These are phyloP conservation scores for Anabas testudineus DNA, from an alignment of 2,797 vertebrate genomes.

Conservation along the genomic window DNA sequence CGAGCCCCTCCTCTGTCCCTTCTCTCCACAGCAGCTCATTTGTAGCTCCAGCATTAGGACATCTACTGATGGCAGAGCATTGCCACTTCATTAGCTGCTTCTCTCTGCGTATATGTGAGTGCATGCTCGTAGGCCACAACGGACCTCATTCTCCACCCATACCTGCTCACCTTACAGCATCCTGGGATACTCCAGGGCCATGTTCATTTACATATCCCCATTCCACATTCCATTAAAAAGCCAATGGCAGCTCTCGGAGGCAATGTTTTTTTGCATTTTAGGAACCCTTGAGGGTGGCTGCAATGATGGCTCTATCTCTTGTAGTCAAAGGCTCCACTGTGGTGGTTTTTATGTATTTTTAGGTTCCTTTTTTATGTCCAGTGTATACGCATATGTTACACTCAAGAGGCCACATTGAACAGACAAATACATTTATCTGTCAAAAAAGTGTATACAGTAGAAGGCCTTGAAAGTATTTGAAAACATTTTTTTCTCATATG, in stretches of 20 bases:
- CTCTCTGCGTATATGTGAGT: conserved; percentile 37
- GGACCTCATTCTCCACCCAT: conserved; percentile 58
- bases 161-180: conserved; percentile 64
- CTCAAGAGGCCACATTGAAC: conserved; percentile 12
- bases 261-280: conserved; percentile 31
- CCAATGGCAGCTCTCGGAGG: conserved; percentile 52
- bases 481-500: neutral
- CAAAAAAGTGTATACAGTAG: neutral
- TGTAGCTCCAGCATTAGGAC: conserved; percentile 64
- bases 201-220: conserved; percentile 69
- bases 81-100: conserved; percentile 79
- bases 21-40: conserved; percentile 68
- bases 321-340: conserved; percentile 48
- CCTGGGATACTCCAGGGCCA: conserved; percentile 49
- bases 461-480: neutral
- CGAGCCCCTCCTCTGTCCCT: conserved; percentile 24
- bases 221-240: conserved; percentile 60
- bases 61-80: conserved; percentile 61
- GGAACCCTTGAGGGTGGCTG: conserved; percentile 47
- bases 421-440: conserved; percentile 11
- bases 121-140: conserved; percentile 33
- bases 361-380: conserved; percentile 34
- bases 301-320: conserved; percentile 64
- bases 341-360: conserved; percentile 56
- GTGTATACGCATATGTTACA: conserved; percentile 28